phyloP scores from a whole-genome alignment of 2,797 vertebrate genomes.

The Setipinna tenuifilis region DNA sequence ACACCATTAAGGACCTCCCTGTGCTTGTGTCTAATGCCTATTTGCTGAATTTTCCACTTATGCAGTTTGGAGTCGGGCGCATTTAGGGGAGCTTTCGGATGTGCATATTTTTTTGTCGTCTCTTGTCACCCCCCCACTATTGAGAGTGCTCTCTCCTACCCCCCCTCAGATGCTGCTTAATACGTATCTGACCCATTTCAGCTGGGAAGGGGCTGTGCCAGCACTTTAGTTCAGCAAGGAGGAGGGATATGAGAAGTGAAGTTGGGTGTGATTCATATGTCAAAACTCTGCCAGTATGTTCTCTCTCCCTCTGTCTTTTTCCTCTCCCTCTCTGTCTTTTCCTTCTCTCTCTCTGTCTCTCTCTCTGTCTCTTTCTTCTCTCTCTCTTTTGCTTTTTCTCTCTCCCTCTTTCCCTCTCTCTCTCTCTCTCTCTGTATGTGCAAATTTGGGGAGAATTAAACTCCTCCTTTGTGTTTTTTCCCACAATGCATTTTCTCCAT shows the following conservation, averaged over 20 bases:
- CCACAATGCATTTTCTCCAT: background rate
- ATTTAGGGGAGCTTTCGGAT: background rate
- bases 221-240: background rate
- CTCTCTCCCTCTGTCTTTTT: background rate
- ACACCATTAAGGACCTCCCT: slow-evolving; percentile 26
- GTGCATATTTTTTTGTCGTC: background rate
- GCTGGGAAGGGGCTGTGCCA: background rate
- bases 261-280: slow-evolving; percentile 23
- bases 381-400: background rate
- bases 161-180: background rate
- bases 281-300: background rate
- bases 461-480: background rate
- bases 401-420: background rate
- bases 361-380: background rate
- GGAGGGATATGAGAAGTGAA: slow-evolving; percentile 18
- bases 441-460: background rate
- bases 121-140: background rate
- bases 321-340: slow-evolving; percentile 31
- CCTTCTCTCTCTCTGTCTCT: background rate
- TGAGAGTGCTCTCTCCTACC: slow-evolving; percentile 8
- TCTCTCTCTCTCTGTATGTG: background rate
- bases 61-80: background rate
- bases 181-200: slow-evolving; percentile 12
- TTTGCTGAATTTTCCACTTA: slow-evolving; percentile 17
- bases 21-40: slow-evolving; percentile 24